Evolutionary conservation across 92 coral and sea anemone species (phyloP).

Genomic region (Hydrozoanthus gracilis): DNA sequence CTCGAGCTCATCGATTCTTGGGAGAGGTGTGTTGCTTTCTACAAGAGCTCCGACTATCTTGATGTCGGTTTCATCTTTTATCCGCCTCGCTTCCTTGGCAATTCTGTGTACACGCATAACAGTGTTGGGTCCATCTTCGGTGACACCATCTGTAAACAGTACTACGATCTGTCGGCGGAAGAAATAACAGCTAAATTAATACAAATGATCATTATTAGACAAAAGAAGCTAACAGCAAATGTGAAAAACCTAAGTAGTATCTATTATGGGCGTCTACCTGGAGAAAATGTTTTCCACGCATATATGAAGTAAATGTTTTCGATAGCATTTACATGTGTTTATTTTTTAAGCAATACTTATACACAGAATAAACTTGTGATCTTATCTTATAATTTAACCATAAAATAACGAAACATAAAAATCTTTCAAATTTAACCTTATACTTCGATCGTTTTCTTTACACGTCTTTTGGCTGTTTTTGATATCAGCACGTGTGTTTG

Average conservation of each 20-base stretch:
- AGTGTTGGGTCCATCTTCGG: background rate
- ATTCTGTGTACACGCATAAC: background rate
- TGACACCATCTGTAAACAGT: background rate
- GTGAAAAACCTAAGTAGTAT: background rate
- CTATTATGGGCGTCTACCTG: too few relatives aligned
- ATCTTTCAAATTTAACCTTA: too few relatives aligned
- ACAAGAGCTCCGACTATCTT: conserved; percentile 21
- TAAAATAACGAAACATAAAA: too few relatives aligned
- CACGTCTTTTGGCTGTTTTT: too few relatives aligned
- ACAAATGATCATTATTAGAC: background rate
- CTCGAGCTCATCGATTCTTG: conserved; percentile 16
- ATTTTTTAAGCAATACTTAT: too few relatives aligned
- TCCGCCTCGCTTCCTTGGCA: background rate
- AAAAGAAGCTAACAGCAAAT: background rate
- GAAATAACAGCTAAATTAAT: background rate
- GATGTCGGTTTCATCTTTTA: conserved; percentile 9
- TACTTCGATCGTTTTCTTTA: too few relatives aligned
- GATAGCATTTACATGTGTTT: too few relatives aligned
- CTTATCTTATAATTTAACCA: too few relatives aligned
- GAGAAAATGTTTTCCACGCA: too few relatives aligned
- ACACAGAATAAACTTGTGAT: too few relatives aligned
- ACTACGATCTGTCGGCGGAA: conserved; percentile 3
- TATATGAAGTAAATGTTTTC: too few relatives aligned
- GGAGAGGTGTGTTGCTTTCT: background rate
- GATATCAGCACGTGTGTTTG: too few relatives aligned